These are phyloP conservation scores for Phanerotoma sp. DNA, from an alignment of 2,888 invertebrate species.

Conservation along the genomic window DNA sequence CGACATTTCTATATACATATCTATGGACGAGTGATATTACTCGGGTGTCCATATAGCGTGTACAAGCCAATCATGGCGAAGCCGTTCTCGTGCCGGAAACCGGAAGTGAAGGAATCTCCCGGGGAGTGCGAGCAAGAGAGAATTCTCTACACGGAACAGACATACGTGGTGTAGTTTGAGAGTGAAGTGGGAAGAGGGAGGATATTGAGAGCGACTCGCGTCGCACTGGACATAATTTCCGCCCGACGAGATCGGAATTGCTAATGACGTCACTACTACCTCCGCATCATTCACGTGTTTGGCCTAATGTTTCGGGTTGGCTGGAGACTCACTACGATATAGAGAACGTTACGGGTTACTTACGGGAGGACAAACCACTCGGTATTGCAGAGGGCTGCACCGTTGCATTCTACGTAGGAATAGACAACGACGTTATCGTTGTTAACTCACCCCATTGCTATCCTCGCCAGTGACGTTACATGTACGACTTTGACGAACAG, in stretches of 20 bases:
- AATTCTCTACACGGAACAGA: not conserved
- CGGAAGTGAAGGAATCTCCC: conserved; percentile 53
- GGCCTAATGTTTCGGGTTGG: conserved; percentile 30
- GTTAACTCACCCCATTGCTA: conserved; percentile 6
- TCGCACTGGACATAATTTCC: conserved; percentile 58
- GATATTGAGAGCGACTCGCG: conserved; percentile 57
- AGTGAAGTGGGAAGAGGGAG: conserved; percentile 34
- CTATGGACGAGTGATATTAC: conserved; percentile 30
- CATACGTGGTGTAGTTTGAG: conserved; percentile 26
- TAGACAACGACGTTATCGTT: conserved; percentile 7
- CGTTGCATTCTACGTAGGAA: not conserved
- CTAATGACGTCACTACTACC: conserved; percentile 57
- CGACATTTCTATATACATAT: conserved; percentile 41
- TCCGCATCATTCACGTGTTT: conserved; percentile 54
- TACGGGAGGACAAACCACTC: conserved; percentile 33
- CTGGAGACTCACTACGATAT: conserved; percentile 9
- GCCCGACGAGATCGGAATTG: conserved; percentile 59
- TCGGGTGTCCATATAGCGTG: conserved; percentile 15
- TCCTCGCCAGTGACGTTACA: conserved; percentile 1
- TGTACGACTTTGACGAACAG: conserved; percentile 11
- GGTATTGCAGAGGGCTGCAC: conserved; percentile 21
- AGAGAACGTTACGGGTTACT: conserved; percentile 39
- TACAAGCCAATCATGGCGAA: conserved; percentile 44
- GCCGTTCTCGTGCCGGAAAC: conserved; percentile 51
- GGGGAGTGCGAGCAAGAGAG: conserved; percentile 16